phyloP scores from a whole-genome alignment of 2,888 invertebrate species.

The Chrysomela aeneicollis region DNA sequence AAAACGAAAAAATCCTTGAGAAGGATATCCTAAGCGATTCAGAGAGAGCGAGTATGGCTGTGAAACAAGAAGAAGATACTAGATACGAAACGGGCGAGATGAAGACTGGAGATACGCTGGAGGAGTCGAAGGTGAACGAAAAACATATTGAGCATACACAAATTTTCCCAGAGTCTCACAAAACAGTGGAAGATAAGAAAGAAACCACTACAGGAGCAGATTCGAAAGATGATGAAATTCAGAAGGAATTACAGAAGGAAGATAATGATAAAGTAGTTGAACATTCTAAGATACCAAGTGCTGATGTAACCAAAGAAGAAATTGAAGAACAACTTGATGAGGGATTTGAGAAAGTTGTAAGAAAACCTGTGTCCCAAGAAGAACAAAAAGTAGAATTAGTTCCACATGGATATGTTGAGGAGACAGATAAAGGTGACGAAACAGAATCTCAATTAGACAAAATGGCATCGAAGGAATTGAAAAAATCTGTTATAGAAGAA shows the following conservation, averaged over 20 bases:
- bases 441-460: background rate
- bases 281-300: background rate
- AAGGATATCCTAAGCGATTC: conserved; percentile 29
- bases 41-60: conserved; percentile 12
- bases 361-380: background rate
- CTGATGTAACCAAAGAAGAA: conserved; percentile 5
- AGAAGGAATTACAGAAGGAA: background rate
- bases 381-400: background rate
- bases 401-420: no score
- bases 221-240: conserved; percentile 5
- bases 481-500: background rate
- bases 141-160: background rate
- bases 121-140: no score
- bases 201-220: background rate
- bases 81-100: background rate
- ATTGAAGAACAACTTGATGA: background rate
- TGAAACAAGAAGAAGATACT: background rate
- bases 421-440: no score
- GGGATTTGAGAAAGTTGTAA: no score
- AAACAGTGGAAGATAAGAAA: background rate
- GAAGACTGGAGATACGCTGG: background rate
- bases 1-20: conserved; percentile 31
- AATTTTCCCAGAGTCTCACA: background rate
- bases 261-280: background rate
- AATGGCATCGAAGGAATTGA: no score